phyloP scores from a whole-genome alignment of 2,797 vertebrate genomes.

The Tokudaia muenninki region DNA sequence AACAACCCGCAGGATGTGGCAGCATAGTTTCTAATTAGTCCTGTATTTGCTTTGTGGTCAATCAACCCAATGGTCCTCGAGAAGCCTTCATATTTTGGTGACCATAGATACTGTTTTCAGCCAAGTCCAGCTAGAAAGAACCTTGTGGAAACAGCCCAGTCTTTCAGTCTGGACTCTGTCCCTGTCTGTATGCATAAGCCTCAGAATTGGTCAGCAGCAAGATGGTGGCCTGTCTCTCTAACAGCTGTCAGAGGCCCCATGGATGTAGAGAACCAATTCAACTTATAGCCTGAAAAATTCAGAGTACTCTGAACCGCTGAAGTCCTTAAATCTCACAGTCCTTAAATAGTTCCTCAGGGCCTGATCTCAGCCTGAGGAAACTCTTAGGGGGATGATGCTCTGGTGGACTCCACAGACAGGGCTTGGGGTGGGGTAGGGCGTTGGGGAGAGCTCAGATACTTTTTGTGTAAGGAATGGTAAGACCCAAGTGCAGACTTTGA shows the following conservation, averaged over 20 bases:
- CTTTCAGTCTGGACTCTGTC: constrained; percentile 66
- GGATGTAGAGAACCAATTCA: constrained; percentile 52
- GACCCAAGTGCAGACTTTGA: background rate
- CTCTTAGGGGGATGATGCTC: background rate
- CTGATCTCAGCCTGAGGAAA: constrained; percentile 70
- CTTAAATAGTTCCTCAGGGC: constrained; percentile 45
- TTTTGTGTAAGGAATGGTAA: background rate
- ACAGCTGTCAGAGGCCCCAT: constrained; percentile 73
- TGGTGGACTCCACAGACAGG: background rate
- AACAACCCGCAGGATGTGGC: background rate
- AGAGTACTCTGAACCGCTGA: constrained; percentile 43
- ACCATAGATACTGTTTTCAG: constrained; percentile 36
- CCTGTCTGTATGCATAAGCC: constrained; percentile 64
- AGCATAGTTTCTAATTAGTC: background rate
- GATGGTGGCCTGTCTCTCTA: constrained; percentile 57
- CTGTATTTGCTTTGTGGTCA: background rate
- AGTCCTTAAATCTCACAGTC: background rate
- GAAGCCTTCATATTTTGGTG: constrained; percentile 22
- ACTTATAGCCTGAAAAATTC: constrained; percentile 56
- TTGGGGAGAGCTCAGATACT: background rate
- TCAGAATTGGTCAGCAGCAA: constrained; percentile 56
- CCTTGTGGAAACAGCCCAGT: constrained; percentile 38
- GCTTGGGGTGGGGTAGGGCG: background rate
- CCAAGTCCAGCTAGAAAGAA: constrained; percentile 57
- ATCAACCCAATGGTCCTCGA: background rate